A percentile compares a stretch with the other conserved stretches of the same genome.
These are phyloP conservation scores for Carcina quercana DNA, from an alignment of 2,888 invertebrate species.

Conservation along the genomic window DNA sequence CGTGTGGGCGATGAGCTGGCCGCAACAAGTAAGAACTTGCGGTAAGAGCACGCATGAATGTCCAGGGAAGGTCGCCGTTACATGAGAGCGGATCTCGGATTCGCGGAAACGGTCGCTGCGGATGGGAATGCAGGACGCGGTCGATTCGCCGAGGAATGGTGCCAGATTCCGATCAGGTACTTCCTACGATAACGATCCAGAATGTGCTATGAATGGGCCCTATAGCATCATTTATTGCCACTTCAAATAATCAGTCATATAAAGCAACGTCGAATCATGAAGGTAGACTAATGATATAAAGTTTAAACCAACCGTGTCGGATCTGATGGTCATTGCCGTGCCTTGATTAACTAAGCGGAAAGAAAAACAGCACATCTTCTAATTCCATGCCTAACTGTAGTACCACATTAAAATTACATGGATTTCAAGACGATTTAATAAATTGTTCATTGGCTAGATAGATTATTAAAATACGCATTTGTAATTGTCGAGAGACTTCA, in stretches of 20 bases:
- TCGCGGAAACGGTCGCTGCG: conserved; percentile 54
- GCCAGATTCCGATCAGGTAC: conserved; percentile 21
- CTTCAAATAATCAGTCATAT: no score
- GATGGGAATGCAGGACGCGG: conserved; percentile 58
- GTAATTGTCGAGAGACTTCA: no score
- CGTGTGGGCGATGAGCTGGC: conserved; percentile 50
- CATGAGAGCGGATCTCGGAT: conserved; percentile 41
- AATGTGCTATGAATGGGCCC: no score
- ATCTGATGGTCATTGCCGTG: conserved; percentile 27
- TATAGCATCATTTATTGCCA: no score
- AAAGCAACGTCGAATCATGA: no score
- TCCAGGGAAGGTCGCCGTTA: conserved; percentile 26
- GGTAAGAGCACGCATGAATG: neutral
- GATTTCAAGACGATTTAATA: no score
- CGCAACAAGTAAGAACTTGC: conserved; percentile 20
- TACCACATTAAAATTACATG: no score
- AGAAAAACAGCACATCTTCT: no score
- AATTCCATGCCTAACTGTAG: no score
- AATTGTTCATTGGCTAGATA: no score
- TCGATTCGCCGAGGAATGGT: conserved; percentile 37
- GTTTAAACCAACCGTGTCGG: conserved; percentile 31
- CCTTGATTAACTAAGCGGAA: conserved; percentile 27
- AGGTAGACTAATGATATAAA: no score
- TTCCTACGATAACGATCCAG: conserved; percentile 23
- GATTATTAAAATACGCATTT: no score